phyloP scores from a whole-genome alignment of 92 coral and sea anemone genomes.

The Porites lobata region DNA sequence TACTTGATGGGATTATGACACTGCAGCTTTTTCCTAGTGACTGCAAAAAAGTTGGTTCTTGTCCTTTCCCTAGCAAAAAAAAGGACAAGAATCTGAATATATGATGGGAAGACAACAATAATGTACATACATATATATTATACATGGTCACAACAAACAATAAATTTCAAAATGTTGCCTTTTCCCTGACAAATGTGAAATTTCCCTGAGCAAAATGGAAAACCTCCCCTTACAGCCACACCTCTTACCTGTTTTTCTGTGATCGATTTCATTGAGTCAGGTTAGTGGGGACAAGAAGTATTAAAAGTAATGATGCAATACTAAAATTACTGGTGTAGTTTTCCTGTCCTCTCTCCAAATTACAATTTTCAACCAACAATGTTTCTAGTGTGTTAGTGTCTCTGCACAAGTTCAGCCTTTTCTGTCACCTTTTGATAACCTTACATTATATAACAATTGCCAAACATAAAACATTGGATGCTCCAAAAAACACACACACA shows the following conservation, averaged over 20 bases:
- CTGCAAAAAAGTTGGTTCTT: constrained; percentile 66
- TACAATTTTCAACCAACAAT: too few species aligned
- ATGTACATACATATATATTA: background rate
- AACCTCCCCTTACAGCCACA: background rate
- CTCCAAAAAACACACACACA: constrained; percentile 9
- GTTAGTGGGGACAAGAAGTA: too few species aligned
- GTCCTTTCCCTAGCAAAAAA: constrained; percentile 50
- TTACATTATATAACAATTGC: too few species aligned
- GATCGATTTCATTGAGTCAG: background rate
- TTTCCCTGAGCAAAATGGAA: constrained; percentile 1
- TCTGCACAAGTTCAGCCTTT: too few species aligned
- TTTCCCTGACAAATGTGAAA: constrained; percentile 7
- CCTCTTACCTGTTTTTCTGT: constrained; percentile 2
- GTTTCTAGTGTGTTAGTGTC: too few species aligned
- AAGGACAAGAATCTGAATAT: constrained; percentile 23
- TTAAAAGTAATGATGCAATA: too few species aligned
- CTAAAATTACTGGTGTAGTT: too few species aligned
- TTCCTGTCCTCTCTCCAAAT: too few species aligned
- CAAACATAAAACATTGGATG: constrained; percentile 2
- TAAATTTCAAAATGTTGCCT: background rate
- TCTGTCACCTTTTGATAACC: too few species aligned
- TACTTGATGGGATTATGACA: constrained; percentile 60
- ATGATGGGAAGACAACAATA: constrained; percentile 9
- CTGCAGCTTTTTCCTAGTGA: constrained; percentile 48
- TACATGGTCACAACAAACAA: background rate